Evolutionary conservation across 2,797 vertebrate species (phyloP), one percentile per base, ranked within the genome.

Genomic region (Sandelia bainsii): DNA sequence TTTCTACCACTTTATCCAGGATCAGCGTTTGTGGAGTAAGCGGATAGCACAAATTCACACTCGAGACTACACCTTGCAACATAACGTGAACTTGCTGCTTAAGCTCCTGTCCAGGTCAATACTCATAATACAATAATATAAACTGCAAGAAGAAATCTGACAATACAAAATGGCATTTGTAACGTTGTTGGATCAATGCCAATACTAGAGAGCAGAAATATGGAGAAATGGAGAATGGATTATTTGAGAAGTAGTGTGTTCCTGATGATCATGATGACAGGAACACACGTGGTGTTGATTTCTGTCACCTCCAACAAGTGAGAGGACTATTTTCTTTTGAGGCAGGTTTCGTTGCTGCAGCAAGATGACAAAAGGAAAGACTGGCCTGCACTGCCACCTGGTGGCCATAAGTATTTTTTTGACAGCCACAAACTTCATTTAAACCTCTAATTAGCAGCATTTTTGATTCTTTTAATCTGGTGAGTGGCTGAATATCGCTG

Each of bases 351-450:
- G 65, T 22, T 25, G 42, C 42, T 62, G 58, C 32, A 22, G 39
- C 23, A 6, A 2, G 10, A 59, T 8, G 6, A 14, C 5, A 29
- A 39, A 27, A 62, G 27, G 37, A 69, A 27, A 50, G 7, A n/a
- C 11, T 44, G 75, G 81, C 37, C 66, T 88, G 66, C 72, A 83
- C 56, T 76, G 81, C 89, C 90, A 67, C 75, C 93, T 90, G 65
- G 68, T 92, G 93, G 78, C 50, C 52, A 44, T 32, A 25, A 25
- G 25, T 25, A 2, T 2, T 25, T n/a, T 4, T 25, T 25, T 25
- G 25, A 25, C 25, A 25, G 25, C 25, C 25, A 2, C 25, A 25
- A 25, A 25, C 25, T 34, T 34, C 32, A 34, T 34, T 4, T 34
- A 4, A 34, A 4, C 25, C 25, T 25, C 25, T 34, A 8, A 34